These are phyloP conservation scores for Trissolcus basalis DNA, from an alignment of 1,140 invertebrate genomes.

Conservation along the genomic window DNA sequence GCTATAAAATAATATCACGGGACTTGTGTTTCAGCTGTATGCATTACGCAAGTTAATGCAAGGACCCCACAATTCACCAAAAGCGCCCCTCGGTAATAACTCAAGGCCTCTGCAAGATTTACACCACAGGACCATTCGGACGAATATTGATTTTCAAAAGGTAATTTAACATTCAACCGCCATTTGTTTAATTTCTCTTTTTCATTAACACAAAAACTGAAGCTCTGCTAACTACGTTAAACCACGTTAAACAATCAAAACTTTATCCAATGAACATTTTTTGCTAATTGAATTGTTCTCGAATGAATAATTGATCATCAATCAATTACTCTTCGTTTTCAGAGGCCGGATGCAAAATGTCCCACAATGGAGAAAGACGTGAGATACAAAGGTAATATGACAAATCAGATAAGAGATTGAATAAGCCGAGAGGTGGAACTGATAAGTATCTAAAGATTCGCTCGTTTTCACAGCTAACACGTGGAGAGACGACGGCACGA, in stretches of 20 bases:
- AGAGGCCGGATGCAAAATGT: constrained; percentile 80
- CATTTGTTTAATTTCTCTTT: neutral
- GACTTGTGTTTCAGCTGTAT: constrained; percentile 82
- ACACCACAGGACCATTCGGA: constrained; percentile 93
- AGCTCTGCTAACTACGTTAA: too few species aligned
- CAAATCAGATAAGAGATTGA: constrained; percentile 13
- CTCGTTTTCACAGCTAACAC: constrained; percentile 74
- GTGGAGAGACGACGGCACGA: constrained; percentile 69
- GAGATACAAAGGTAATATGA: constrained; percentile 80
- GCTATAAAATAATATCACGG: too few species aligned
- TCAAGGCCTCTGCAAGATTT: constrained; percentile 92
- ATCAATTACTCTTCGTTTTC: too few species aligned
- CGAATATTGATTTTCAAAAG: constrained; percentile 96
- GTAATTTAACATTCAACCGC: constrained; percentile 64
- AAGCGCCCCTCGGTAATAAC: constrained; percentile 95
- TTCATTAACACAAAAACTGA: neutral
- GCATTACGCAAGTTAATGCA: constrained; percentile 90
- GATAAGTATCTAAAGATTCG: constrained; percentile 56
- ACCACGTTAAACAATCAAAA: too few species aligned
- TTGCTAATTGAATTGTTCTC: too few species aligned
- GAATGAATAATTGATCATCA: neutral
- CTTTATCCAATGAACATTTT: too few species aligned
- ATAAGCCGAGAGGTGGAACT: constrained; percentile 9
- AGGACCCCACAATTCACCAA: constrained; percentile 87
- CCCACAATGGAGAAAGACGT: constrained; percentile 84